Percentiles rank a stretch among this genome's conserved stretches.
Conservation (phyloP, 2,113 vertebrate genomes). For the Enhydra lutris region DNA sequence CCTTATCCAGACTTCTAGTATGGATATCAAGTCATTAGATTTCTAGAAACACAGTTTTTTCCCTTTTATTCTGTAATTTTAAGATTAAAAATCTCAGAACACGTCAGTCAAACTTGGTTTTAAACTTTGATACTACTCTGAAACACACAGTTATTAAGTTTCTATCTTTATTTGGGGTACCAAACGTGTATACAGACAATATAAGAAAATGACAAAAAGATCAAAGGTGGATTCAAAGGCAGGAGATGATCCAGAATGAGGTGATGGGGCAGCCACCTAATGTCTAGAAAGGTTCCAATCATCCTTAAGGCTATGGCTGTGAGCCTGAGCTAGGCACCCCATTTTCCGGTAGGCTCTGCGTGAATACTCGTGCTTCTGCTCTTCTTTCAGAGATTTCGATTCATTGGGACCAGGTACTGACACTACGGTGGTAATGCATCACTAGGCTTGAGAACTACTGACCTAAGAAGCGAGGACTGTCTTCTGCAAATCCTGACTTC, state of each 20-base stretch:
- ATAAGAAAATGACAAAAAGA: neutral
- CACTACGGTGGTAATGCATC: too few relatives aligned
- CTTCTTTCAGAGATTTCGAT: neutral
- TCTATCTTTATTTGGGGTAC: neutral
- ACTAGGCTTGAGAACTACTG: neutral
- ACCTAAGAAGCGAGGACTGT: neutral
- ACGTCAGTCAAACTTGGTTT: neutral
- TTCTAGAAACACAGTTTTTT: neutral
- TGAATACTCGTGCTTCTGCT: neutral
- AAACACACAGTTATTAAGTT: neutral
- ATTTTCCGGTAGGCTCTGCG: too few relatives aligned
- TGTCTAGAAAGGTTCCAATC: neutral
- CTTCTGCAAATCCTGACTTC: neutral
- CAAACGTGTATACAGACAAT: neutral
- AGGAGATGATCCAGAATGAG: neutral
- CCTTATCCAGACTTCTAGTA: neutral
- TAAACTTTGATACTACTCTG: neutral
- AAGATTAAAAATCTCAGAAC: neutral
- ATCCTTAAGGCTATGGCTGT: neutral
- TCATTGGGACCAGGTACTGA: neutral
- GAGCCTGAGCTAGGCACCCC: neutral
- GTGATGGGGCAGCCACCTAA: neutral
- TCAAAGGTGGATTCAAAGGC: neutral
- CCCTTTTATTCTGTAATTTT: neutral
- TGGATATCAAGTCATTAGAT: neutral